Base-by-base conservation (phyloP, 1,140 invertebrate species). In the fruit fly (Drosophila melanogaster) region DNA sequence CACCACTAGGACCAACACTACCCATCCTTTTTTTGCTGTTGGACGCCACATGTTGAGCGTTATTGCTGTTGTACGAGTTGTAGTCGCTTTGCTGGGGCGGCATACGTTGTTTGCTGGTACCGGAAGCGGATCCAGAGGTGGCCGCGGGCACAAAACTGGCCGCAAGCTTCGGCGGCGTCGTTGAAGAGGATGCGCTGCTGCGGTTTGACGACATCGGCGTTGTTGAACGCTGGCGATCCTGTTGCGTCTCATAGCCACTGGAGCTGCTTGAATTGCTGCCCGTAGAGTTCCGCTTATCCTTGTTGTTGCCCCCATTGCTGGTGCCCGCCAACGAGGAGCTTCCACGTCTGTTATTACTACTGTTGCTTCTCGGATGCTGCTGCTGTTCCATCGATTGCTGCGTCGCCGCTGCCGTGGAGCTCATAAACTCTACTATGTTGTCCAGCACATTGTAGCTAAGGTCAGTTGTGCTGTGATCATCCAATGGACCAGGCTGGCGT, bases 391-490 rank as follows among this genome's bases (percentile, higher is more conserved):
- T 43, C 19, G 46, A 10, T 41, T 58, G 59, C 46, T 67, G 64
- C 14, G 64, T 67, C 33, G 77, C 40, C 35, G 61, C 40, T 44
- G 77, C 53, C 51, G 77, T 58, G 24, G 83, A 53, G 51, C 71
- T 83, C 49, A 90, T 89, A 46, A 91, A 91, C 41, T 91, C 83
- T 37, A 83, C 90, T 49, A 90, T 79, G 66, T 91, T 91, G 26
- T 91, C 86, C 51, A 91, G 72, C 57, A 91, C 83, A 74, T 84
- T 91, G 58, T 91, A 91, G 46, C 80, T 91, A 56, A 91, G 64
- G 57, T 91, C 90, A 50, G 69, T 77, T 59, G 69, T 81, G 56
- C 61, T 84, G 67, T 87, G 87, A 62, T 91, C 90, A 46, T 90
- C 83, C 71, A 89, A 37, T 33, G 79, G 80, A 8, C 75, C 70